These are phyloP conservation scores for Phytoseiulus persimilis DNA, from an alignment of 2,888 invertebrate genomes.

Conservation along the genomic window DNA sequence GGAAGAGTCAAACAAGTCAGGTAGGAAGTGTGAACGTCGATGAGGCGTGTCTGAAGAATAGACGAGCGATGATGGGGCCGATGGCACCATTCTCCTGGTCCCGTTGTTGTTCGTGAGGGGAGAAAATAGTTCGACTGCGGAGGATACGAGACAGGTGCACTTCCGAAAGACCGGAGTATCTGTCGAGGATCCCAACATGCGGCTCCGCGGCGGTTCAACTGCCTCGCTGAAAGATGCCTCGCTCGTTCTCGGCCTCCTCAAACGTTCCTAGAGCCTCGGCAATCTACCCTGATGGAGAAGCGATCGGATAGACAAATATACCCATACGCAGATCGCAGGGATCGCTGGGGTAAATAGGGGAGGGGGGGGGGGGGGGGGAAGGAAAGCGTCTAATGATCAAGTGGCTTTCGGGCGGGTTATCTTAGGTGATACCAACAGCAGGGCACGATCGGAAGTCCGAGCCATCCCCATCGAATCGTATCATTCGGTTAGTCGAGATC, in stretches of 20 bases:
- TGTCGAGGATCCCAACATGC: not conserved
- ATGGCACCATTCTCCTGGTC: not conserved
- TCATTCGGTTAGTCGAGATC: not conserved
- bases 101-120: not conserved
- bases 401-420: not conserved
- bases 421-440: not conserved
- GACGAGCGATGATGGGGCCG: slow-evolving; percentile 29
- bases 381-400: not conserved
- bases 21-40: slow-evolving; percentile 35
- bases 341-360: not conserved
- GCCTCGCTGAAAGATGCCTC: not conserved
- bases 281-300: too few species aligned
- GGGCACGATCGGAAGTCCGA: not conserved
- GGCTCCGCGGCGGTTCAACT: not conserved
- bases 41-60: slow-evolving; percentile 37
- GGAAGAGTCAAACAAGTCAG: slow-evolving; percentile 19
- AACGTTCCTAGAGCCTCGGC: too few species aligned
- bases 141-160: not conserved
- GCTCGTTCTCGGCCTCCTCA: not conserved
- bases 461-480: not conserved
- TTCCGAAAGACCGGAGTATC: not conserved
- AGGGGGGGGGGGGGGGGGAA: not conserved
- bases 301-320: not conserved
- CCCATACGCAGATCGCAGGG: not conserved
- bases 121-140: not conserved